Percentiles rank a stretch among this genome's conserved stretches.
Evolutionary conservation across 1,140 invertebrate species (phyloP).

Genomic region (Atta texana): DNA sequence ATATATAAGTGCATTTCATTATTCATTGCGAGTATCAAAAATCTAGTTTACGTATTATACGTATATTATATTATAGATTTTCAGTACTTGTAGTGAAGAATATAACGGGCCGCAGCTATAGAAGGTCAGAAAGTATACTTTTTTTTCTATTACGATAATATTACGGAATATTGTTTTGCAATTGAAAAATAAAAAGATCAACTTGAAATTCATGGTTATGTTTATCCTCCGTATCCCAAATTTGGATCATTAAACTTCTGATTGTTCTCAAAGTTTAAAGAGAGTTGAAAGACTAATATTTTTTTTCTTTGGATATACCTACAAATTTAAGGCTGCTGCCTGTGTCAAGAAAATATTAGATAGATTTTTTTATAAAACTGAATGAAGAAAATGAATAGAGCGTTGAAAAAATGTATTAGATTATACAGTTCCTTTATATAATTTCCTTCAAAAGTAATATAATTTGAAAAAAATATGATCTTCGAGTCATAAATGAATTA

Average conservation of each 20-base stretch:
- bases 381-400: not conserved
- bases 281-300: not conserved
- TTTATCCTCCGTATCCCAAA: not conserved
- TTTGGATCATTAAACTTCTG: not conserved
- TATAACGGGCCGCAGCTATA: too few species aligned
- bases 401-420: not conserved
- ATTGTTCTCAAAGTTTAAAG: not conserved
- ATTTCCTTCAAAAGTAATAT: too few species aligned
- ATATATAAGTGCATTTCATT: not conserved
- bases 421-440: not conserved
- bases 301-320: not conserved
- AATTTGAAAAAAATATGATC: too few species aligned
- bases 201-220: not conserved
- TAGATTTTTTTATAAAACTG: not conserved
- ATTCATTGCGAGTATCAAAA: too few species aligned
- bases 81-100: too few species aligned
- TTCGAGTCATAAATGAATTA: too few species aligned
- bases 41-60: too few species aligned
- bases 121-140: too few species aligned
- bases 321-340: not conserved
- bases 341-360: not conserved
- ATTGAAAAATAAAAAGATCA: not conserved
- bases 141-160: too few species aligned
- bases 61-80: too few species aligned
- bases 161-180: not conserved